phyloP scores from a whole-genome alignment of 2,797 vertebrate species.

The Loriculus beryllinus region DNA sequence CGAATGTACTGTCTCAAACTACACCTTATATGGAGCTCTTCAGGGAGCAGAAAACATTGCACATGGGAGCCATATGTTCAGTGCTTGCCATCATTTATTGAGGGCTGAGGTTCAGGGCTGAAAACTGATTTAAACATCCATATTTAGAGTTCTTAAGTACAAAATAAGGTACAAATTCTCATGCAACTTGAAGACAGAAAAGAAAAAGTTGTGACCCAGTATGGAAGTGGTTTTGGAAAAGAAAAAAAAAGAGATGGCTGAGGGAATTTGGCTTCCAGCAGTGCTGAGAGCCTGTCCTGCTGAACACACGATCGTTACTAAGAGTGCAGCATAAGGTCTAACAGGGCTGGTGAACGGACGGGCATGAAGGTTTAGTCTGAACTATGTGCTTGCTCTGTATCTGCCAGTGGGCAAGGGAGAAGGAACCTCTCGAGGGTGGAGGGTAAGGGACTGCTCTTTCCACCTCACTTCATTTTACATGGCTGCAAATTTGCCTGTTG shows the following conservation, averaged over 20 bases:
- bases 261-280: not conserved
- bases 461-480: not conserved
- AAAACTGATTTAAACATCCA: constrained; percentile 19
- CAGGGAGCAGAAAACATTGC: not conserved
- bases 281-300: not conserved
- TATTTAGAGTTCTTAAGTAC: constrained; percentile 15
- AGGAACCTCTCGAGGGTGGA: not conserved
- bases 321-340: not conserved
- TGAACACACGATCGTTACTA: not conserved
- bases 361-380: not conserved
- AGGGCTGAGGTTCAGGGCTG: constrained; percentile 7
- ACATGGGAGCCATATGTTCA: constrained; percentile 41
- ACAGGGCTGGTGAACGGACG: not conserved
- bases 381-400: not conserved
- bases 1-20: not conserved
- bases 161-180: constrained; percentile 30
- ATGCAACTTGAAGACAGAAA: not conserved
- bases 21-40: constrained; percentile 16
- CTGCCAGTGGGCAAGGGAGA: not conserved
- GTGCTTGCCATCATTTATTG: not conserved
- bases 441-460: not conserved
- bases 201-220: not conserved
- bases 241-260: not conserved
- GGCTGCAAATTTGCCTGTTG: not conserved
- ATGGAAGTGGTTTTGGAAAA: not conserved